Evolutionary conservation across 2,888 invertebrate species (phyloP).

Genomic region (Tenthredo livida): DNA sequence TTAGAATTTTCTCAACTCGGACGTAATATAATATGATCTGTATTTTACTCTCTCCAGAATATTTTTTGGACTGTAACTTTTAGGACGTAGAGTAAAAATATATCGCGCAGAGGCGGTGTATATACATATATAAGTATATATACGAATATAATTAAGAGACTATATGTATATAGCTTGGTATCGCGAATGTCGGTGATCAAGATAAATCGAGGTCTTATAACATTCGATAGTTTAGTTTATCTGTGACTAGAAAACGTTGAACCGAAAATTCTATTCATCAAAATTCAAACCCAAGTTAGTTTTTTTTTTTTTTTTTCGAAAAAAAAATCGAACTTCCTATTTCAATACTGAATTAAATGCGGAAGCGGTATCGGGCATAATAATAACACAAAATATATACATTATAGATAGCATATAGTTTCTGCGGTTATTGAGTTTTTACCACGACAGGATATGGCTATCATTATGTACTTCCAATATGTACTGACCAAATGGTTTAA

Average conservation of each 20-base stretch:
- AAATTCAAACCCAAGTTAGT: conserved; percentile 9
- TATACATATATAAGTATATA: background rate
- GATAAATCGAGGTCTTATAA: conserved; percentile 41
- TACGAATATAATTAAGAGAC: conserved; percentile 2
- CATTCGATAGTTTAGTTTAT: conserved; percentile 22
- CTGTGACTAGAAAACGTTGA: conserved; percentile 21
- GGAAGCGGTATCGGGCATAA: background rate
- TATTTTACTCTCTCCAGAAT: background rate
- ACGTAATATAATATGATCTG: background rate
- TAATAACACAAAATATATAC: background rate
- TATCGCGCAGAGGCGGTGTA: background rate
- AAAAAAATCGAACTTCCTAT: background rate
- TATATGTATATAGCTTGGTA: background rate
- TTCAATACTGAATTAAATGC: background rate
- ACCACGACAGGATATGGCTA: background rate
- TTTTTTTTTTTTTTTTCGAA: background rate
- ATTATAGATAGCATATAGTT: background rate
- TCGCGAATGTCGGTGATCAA: conserved; percentile 26
- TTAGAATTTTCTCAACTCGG: background rate
- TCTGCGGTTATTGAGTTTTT: background rate
- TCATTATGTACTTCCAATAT: conserved; percentile 3
- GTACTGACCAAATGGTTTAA: background rate
- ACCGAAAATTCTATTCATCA: conserved; percentile 21
- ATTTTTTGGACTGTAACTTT: background rate
- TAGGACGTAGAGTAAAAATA: background rate